Conservation (phyloP, 2,113 vertebrate genomes). For the Lynx canadensis region DNA sequence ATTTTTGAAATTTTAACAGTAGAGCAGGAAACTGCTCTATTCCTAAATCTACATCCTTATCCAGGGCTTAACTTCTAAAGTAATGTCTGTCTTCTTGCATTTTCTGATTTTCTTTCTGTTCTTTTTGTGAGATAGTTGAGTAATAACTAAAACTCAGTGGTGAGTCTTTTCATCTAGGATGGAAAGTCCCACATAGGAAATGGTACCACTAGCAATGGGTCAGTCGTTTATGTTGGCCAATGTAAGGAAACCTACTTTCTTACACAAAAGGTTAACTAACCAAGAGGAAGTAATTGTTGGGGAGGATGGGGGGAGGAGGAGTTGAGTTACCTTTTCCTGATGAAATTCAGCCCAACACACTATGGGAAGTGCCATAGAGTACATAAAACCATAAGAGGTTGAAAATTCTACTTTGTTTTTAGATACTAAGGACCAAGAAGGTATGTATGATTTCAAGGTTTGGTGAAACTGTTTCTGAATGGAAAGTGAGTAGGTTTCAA, state of each 20-base stretch:
- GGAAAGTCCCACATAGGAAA: conserved; percentile 54
- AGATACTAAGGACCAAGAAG: neutral
- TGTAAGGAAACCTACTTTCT: conserved; percentile 51
- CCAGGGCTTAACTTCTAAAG: neutral
- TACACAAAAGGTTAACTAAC: conserved; percentile 41
- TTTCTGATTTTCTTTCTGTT: neutral
- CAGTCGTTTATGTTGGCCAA: conserved; percentile 16
- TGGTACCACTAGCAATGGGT: neutral
- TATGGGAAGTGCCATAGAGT: neutral
- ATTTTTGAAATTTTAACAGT: conserved; percentile 21
- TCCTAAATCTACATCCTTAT: neutral
- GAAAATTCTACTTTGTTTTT: conserved; percentile 20
- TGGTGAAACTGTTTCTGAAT: neutral
- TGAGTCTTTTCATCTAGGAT: neutral
- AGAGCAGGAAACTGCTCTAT: neutral
- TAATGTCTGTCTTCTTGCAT: neutral
- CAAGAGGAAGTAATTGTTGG: conserved; percentile 40
- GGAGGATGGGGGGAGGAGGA: neutral
- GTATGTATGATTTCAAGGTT: neutral
- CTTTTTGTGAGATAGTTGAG: conserved; percentile 27
- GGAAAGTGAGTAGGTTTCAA: neutral
- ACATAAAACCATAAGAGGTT: neutral
- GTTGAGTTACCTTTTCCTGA: neutral
- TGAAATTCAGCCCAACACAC: neutral
- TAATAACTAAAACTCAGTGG: conserved; percentile 48